Evolutionary conservation across 2,797 vertebrate species (phyloP), one percentile per base, ranked within the genome.

Genomic region (Acrocephalus scirpaceus): DNA sequence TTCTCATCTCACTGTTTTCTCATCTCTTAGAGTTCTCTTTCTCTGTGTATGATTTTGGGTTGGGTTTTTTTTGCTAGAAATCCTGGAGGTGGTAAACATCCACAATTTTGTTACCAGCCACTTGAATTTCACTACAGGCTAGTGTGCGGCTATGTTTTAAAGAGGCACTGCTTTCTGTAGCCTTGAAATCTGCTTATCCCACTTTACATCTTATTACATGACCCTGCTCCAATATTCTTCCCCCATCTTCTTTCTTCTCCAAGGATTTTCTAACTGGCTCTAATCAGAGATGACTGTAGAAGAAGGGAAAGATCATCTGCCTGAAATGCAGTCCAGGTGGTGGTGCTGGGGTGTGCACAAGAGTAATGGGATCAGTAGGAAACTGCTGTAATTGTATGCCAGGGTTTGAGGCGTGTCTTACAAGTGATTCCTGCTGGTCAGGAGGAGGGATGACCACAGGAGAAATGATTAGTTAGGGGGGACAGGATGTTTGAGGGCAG

Each of bases 391-490:
- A 78, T 74, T 90, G 44, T 45, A 34, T 88, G 62, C 61, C 47
- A 86, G 42, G 44, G 23, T 90, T 93, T 92, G 60, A 48, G 66
- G 32, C 0, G 0, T 83, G 65, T 83, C 65, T 83, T 78, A 47
- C 47, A 90, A 91, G 58, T 67, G 58, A 91, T 90, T 92, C 92
- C 60, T 93, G 45, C 74, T 92, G 64, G 23, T 79, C 45, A 70
- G 74, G 29, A 84, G 57, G 42, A 90, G 65, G 56, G 51, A 91
- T 11, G 29, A 66, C 82, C 48, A 40, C 0, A 2, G 38, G 60
- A 96, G 79, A 48, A 95, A 90, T 86, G 56, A 92, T 92, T 88
- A 70, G 62, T 66, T 73, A 22, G 17, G 5, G 40, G n/a, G 62
- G 53, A 78, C 45, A 81, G 79, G 60, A 50, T 91, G 73, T 92